Conservation (phyloP, 2,113 vertebrate species). For the Xenopus laevis region DNA sequence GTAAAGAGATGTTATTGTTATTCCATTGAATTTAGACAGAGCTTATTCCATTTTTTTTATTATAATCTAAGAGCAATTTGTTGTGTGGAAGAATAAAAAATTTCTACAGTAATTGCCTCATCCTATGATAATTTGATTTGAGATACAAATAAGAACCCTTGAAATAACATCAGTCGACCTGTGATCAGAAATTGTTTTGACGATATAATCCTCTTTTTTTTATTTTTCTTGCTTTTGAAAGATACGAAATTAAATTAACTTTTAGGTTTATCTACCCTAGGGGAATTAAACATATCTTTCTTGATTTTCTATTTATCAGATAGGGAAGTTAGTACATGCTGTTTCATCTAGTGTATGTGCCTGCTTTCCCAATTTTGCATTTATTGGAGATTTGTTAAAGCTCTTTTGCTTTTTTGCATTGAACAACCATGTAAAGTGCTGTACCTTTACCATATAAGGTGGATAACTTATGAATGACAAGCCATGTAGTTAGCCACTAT, state of each 20-base stretch:
- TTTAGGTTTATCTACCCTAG: conserved; percentile 42
- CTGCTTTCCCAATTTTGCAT: conserved; percentile 34
- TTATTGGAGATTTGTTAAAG: neutral
- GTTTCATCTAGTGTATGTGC: conserved; percentile 18
- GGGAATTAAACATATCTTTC: conserved; percentile 38
- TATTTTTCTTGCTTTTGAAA: conserved; percentile 37
- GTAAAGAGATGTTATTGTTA: neutral
- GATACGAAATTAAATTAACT: conserved; percentile 47
- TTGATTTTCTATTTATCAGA: conserved; percentile 41
- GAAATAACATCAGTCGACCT: conserved; percentile 35
- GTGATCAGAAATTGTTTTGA: conserved; percentile 39
- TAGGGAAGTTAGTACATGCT: conserved; percentile 29
- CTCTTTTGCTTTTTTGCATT: too few relatives aligned
- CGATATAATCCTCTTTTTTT: conserved; percentile 30
- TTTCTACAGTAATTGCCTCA: conserved; percentile 33
- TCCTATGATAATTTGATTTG: conserved; percentile 38
- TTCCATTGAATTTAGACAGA: conserved; percentile 1
- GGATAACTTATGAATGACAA: too few relatives aligned
- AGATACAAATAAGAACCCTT: conserved; percentile 40
- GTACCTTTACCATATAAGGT: too few relatives aligned
- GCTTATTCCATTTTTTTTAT: neutral
- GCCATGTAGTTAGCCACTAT: too few relatives aligned
- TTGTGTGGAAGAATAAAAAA: conserved; percentile 2
- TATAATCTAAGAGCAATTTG: conserved; percentile 22
- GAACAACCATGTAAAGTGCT: too few relatives aligned